Base-by-base conservation (phyloP, 2,113 vertebrate species). In the Oryzias javanicus region DNA sequence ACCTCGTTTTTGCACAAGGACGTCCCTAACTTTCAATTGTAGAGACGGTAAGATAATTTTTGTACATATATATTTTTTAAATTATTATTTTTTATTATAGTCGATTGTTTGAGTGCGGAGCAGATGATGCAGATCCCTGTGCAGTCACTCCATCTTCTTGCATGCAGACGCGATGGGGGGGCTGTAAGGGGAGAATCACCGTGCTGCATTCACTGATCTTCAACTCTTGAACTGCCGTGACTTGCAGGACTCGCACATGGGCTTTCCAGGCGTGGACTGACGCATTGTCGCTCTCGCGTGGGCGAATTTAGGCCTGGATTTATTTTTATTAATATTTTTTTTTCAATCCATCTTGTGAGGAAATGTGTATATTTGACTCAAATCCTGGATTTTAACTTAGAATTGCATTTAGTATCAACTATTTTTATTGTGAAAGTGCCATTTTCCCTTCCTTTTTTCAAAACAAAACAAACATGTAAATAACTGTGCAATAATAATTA, bases 21-120 rank as follows among this genome's bases (percentile, higher is more conserved):
- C 90, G 86, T 86, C 89, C 82, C 59, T 89, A 91, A 90, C 87
- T 90, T 90, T 89, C 86, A 85, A 88, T 88, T 86, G 61, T 89
- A 90, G 82, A 88, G 82, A 91, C 90, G 90, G 90, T 91, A 91
- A 91, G 90, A 73, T 85, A 55, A 86, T 83, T 85, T 87, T 88
- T 86, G 67, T 78, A 70, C 77, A 81, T 87, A 86, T 84, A 64
- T 70, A 56, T 49, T 61, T 58, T 71, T 74, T 64, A 44, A 16
- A n/a, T n/a, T n/a, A n/a, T n/a, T n/a, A n/a, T n/a, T n/a, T n/a
- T n/a, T n/a, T n/a, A n/a, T n/a, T n/a, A n/a, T n/a, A 61, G 67
- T 74, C 25, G 24, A 64, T 55, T 67, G 17, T 58, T 49, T 55
- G 54, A 65, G 71, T 72, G 55, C 71, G 25, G 55, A 55, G 45